Percentiles rank a stretch among this genome's conserved stretches.
phyloP scores from a whole-genome alignment of 2,888 invertebrate species.

The Sussaba pulchella region DNA sequence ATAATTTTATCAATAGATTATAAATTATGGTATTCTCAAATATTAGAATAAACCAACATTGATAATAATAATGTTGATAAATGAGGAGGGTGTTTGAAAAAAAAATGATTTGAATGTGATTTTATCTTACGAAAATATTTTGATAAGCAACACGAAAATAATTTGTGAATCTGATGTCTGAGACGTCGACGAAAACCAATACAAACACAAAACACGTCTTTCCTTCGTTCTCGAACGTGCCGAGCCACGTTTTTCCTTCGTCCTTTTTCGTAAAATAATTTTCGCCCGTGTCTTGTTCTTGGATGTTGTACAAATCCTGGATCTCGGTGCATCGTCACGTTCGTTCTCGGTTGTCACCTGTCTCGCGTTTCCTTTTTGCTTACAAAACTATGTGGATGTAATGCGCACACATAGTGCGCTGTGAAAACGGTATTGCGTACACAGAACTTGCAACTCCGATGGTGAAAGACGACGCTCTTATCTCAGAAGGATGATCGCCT shows the following conservation, averaged over 20 bases:
- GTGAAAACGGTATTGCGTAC: background rate
- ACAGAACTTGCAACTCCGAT: too few relatives aligned
- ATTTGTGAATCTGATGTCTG: slow-evolving; percentile 36
- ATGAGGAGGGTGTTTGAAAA: too few relatives aligned
- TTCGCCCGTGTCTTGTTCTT: slow-evolving; percentile 27
- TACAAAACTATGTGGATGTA: slow-evolving; percentile 21
- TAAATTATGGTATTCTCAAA: too few relatives aligned
- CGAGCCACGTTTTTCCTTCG: slow-evolving; percentile 15
- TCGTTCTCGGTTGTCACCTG: slow-evolving; percentile 38
- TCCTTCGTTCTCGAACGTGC: slow-evolving; percentile 20
- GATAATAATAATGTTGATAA: too few relatives aligned
- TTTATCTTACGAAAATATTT: slow-evolving; percentile 2
- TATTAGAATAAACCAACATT: too few relatives aligned
- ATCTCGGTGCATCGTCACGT: slow-evolving; percentile 48
- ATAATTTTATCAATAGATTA: too few relatives aligned
- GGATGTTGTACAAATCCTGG: slow-evolving; percentile 48
- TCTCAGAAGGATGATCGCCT: too few relatives aligned
- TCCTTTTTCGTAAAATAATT: slow-evolving; percentile 51
- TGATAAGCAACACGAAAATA: slow-evolving; percentile 1
- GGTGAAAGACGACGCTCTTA: too few relatives aligned
- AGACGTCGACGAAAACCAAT: background rate
- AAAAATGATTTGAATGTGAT: too few relatives aligned
- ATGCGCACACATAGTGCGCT: slow-evolving; percentile 30
- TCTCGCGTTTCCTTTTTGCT: slow-evolving; percentile 25
- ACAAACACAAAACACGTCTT: slow-evolving; percentile 1